These are phyloP conservation scores for Hypomecis atomaria DNA, from an alignment of 2,888 invertebrate genomes.

Conservation along the genomic window DNA sequence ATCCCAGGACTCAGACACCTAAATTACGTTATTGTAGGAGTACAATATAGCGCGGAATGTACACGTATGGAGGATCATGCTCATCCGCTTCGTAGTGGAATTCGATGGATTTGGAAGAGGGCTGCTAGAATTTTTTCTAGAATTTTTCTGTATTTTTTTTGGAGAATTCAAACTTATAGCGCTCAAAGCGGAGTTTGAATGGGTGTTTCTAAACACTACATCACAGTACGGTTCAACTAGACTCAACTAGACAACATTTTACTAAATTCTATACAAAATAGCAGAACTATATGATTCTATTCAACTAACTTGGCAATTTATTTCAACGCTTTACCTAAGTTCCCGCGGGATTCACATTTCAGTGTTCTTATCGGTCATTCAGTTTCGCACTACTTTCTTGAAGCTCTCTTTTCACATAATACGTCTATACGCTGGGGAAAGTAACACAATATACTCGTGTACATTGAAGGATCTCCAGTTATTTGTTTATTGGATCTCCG, in stretches of 20 bases:
- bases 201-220: too few species aligned
- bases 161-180: too few species aligned
- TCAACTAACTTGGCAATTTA: constrained; percentile 10
- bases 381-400: constrained; percentile 21
- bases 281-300: not conserved
- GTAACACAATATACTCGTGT: constrained; percentile 1
- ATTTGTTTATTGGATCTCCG: constrained; percentile 16
- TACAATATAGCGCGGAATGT: constrained; percentile 39
- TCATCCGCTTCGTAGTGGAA: constrained; percentile 27
- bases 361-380: constrained; percentile 24
- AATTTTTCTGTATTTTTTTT: not conserved
- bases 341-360: constrained; percentile 21
- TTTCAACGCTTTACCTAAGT: constrained; percentile 4
- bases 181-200: too few species aligned
- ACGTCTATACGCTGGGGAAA: constrained; percentile 13
- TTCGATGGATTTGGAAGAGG: constrained; percentile 24
- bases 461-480: constrained; percentile 3
- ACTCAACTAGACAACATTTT: not conserved
- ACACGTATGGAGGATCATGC: constrained; percentile 34
- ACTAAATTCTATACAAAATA: not conserved
- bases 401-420: constrained; percentile 10
- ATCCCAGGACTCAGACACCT: constrained; percentile 31
- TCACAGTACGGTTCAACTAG: not conserved
- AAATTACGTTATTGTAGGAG: constrained; percentile 44
- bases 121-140: constrained; percentile 20